These are phyloP conservation scores for Aphidius ervi DNA, from an alignment of 1,140 invertebrate species.

Conservation along the genomic window DNA sequence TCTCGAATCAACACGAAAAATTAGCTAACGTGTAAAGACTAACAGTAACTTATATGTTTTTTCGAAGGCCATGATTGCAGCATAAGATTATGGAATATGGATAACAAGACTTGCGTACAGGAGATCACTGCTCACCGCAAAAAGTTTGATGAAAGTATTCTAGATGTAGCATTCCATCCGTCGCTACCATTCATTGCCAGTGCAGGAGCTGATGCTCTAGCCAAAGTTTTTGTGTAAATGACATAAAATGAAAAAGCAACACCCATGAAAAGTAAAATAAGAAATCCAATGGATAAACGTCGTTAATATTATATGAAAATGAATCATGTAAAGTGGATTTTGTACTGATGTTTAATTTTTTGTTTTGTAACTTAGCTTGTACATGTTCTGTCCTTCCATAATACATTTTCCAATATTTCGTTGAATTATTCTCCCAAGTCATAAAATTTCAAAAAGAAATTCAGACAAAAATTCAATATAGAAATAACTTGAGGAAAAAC, in stretches of 20 bases:
- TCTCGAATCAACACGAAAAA: no score
- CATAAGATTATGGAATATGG: constrained; percentile 98
- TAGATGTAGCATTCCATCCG: constrained; percentile 99
- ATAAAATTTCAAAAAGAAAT: constrained; percentile 9
- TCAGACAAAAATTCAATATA: constrained; percentile 4
- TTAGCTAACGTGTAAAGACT: no score
- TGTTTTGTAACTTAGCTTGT: background rate
- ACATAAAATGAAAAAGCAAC: constrained; percentile 19
- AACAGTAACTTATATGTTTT: no score
- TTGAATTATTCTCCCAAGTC: constrained; percentile 8
- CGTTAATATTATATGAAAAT: constrained; percentile 11
- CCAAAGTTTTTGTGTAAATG: constrained; percentile 89
- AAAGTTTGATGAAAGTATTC: constrained; percentile 99
- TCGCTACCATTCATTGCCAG: constrained; percentile 97
- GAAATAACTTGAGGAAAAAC: constrained; percentile 19
- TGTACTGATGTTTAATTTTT: constrained; percentile 41
- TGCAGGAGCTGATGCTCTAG: constrained; percentile 95
- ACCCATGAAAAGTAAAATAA: background rate
- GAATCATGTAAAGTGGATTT: constrained; percentile 39
- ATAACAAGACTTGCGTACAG: constrained; percentile 97
- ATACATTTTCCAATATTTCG: constrained; percentile 20
- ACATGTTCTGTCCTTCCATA: constrained; percentile 31
- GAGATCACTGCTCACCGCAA: constrained; percentile 99
- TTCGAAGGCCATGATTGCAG: constrained; percentile 91
- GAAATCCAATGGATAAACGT: constrained; percentile 50